phyloP scores from a whole-genome alignment of 2,113 vertebrate species.

The Gallinago media region DNA sequence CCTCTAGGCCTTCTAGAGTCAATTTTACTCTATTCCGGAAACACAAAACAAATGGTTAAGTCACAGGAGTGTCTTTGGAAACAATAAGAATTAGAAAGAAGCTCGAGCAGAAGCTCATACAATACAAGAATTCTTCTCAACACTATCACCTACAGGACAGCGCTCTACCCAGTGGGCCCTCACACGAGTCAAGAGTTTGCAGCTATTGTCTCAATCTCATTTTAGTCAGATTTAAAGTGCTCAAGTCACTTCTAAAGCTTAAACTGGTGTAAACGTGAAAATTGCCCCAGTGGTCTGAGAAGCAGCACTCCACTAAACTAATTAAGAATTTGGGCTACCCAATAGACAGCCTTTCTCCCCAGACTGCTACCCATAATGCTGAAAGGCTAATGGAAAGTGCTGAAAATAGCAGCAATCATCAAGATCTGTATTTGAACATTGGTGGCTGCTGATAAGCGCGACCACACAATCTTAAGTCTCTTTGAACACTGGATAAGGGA shows the following conservation, averaged over 20 bases:
- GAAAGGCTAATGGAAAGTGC: neutral
- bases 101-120: neutral
- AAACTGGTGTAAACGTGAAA: neutral
- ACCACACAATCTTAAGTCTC: neutral
- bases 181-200: neutral
- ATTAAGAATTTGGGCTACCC: neutral
- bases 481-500: neutral
- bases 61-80: neutral
- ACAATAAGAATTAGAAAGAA: neutral
- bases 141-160: neutral
- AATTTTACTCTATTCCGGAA: constrained; percentile 83
- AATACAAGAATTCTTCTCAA: neutral
- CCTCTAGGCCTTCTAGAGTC: constrained; percentile 91
- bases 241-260: neutral
- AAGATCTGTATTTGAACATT: neutral
- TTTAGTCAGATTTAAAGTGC: neutral
- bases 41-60: neutral
- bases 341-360: neutral
- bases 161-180: rapidly evolving
- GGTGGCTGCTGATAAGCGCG: neutral
- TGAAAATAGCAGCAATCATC: neutral
- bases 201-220: neutral
- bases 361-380: neutral
- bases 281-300: neutral
- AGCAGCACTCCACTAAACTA: neutral